Percentiles rank a stretch among this genome's conserved stretches.
Conservation (phyloP, 1,140 invertebrate species). For the Papilio aristodemus region DNA sequence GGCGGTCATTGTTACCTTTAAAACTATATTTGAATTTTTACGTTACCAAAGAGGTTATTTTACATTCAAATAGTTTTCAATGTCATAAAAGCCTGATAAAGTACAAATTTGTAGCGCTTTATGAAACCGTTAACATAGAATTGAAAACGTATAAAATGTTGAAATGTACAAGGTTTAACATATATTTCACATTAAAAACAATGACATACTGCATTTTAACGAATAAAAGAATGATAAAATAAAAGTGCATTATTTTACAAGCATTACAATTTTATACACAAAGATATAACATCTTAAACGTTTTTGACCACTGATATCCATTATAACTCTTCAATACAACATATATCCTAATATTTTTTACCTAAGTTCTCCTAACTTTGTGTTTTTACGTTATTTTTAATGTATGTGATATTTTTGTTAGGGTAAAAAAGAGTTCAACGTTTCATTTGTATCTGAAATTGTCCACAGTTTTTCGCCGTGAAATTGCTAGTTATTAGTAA, state of each 20-base stretch:
- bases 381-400: not conserved
- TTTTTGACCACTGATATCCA: no score
- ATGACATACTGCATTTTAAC: not conserved
- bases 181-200: not conserved
- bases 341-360: no score
- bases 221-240: no score
- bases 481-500: constrained; percentile 13
- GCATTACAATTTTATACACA: no score
- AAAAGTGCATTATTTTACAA: no score
- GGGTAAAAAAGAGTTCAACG: no score
- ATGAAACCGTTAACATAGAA: not conserved
- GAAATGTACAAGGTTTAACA: not conserved
- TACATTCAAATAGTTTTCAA: constrained; percentile 22
- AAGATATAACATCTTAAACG: no score
- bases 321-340: no score
- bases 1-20: not conserved
- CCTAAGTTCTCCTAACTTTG: no score
- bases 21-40: constrained; percentile 15
- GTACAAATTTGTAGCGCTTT: constrained; percentile 8
- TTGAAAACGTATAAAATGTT: constrained; percentile 5
- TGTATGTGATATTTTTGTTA: no score
- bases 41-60: constrained; percentile 9
- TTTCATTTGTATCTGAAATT: not conserved
- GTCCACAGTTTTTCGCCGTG: constrained; percentile 10
- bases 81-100: constrained; percentile 11